Evolutionary conservation across 2,113 vertebrate species (phyloP).

Genomic region (Lepidothrix coronata): DNA sequence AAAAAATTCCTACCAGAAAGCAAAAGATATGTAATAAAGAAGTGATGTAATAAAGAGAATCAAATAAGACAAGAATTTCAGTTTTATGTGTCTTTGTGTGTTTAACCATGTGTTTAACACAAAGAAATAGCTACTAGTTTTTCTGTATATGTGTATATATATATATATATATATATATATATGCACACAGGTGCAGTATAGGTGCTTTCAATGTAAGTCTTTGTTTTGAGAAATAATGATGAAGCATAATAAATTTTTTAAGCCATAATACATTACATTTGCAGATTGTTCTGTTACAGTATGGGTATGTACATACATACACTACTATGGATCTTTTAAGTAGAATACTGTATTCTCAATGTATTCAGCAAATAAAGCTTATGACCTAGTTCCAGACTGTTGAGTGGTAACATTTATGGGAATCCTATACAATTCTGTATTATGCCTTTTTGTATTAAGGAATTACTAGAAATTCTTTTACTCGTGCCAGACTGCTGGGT

Average conservation of each 20-base stretch:
- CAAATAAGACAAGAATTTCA: not conserved
- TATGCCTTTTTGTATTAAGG: not conserved
- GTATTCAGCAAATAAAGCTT: not conserved
- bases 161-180: not conserved
- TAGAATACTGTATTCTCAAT: not conserved
- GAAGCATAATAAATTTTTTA: not conserved
- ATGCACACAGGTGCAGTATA: not conserved
- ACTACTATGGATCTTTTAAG: not conserved
- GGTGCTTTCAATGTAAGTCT: not conserved
- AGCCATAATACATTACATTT: not conserved
- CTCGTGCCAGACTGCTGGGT: not conserved
- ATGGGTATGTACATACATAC: no score
- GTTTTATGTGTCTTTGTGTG: not conserved
- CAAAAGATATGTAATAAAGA: no score
- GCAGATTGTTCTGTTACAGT: not conserved
- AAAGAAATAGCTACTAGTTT: not conserved
- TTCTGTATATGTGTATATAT: accelerated
- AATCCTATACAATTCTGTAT: not conserved
- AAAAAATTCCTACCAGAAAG: not conserved
- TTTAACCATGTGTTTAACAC: not conserved
- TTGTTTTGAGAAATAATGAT: not conserved
- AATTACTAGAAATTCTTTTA: not conserved
- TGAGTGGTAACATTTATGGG: not conserved
- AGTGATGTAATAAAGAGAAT: not conserved
- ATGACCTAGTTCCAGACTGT: not conserved